Base-by-base conservation (phyloP, 53 echinoderm and acorn worm species). In the Luidia sarsii region DNA sequence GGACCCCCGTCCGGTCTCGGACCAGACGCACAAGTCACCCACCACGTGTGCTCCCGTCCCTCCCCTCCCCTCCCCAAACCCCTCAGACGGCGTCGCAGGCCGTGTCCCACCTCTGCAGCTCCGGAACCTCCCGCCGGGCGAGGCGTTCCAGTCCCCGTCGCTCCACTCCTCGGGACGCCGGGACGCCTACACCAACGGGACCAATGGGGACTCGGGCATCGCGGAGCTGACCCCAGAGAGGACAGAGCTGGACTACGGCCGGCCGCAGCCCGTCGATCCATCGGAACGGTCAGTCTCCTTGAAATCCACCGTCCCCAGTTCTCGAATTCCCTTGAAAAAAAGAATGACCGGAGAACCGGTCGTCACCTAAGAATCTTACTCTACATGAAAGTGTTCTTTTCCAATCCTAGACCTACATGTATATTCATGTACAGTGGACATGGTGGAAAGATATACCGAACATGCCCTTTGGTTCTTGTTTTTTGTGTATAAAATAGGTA, bases 191-290 rank as follows among this genome's bases (percentile, higher is more conserved):
- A 92, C 89, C 50, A 95, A 92, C 74, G 69, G 81, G 69, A 92
- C 95, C 41, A 95, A 92, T 52, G 89, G 89, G 64, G 95, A 95
- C 53, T 95, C 95, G 41, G 95, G 95, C 0, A 87, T 95, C 41
- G 92, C 87, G 4, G 95, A 92, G 22, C 80, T 81, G 13, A 77
- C 88, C 39, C 86, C 83, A 19, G 94, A 94, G 15, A 87, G 83
- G 33, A 67, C 65, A 8, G 87, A 86, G 45, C 46, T 63, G 56
- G 88, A 85, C 15, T 88, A 80, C 50, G 67, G 61, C 25, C 53
- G 82, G 53, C n/a, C n/a, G n/a, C 85, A 88, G 11, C 35, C 33
- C 55, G 83, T 60, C 57, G 69, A 71, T 9, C 66, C 82, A 3
- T 2, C 56, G 33, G 85, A 85, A 30, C 69, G 87, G 87, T 87